phyloP scores from a whole-genome alignment of 2,888 invertebrate genomes.

The Monochamus alternatus region DNA sequence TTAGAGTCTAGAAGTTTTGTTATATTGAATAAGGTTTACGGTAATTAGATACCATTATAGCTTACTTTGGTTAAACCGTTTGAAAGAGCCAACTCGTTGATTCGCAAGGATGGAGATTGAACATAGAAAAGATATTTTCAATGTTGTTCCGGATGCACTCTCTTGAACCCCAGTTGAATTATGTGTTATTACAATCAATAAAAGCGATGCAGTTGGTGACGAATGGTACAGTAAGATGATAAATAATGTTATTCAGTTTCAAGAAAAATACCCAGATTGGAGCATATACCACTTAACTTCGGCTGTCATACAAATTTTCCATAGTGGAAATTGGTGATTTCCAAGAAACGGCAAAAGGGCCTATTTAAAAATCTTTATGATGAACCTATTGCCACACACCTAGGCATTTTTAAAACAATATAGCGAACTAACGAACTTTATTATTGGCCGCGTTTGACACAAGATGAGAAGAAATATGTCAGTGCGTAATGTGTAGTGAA shows the following conservation, averaged over 20 bases:
- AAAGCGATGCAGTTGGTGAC: not conserved
- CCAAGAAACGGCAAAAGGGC: not conserved
- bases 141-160: not conserved
- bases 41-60: not conserved
- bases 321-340: not conserved
- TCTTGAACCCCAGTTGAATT: not conserved
- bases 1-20: not conserved
- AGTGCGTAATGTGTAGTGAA: conserved; percentile 39
- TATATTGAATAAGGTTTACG: not conserved
- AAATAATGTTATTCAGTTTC: not conserved
- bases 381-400: not conserved
- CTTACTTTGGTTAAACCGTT: conserved; percentile 1
- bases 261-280: conserved; percentile 19
- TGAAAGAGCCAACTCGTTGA: not conserved
- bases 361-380: conserved; percentile 3
- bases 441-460: conserved; percentile 37
- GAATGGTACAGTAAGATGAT: conserved; percentile 4
- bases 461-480: conserved; percentile 38
- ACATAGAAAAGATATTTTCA: not conserved
- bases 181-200: not conserved
- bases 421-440: conserved; percentile 7
- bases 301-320: not conserved
- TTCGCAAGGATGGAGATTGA: not conserved
- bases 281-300: not conserved
- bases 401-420: conserved; percentile 5